Conservation (phyloP, 37 sponge, comb jelly and placozoan genomes). For the Bolinopsis microptera region DNA sequence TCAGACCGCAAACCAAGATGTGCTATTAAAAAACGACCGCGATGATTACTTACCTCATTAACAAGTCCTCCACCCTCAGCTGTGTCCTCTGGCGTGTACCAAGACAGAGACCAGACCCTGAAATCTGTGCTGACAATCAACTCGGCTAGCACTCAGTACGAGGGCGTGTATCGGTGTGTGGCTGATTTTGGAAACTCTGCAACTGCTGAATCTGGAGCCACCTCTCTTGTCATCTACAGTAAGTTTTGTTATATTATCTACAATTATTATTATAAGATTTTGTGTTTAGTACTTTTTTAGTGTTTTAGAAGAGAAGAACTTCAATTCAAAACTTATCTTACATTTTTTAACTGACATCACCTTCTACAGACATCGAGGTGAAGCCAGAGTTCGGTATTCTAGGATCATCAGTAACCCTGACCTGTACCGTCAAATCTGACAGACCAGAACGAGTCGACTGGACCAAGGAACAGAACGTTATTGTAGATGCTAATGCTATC, state of each 20-base stretch:
- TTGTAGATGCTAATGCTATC: background rate
- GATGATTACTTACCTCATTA: too few relatives aligned
- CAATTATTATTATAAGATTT: too few relatives aligned
- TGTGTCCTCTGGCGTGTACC: background rate
- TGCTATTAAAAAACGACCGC: too few relatives aligned
- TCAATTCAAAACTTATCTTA: too few relatives aligned
- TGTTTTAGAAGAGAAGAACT: too few relatives aligned
- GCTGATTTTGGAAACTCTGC: background rate
- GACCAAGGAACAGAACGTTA: constrained; percentile 45
- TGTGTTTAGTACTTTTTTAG: too few relatives aligned
- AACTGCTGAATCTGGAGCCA: background rate
- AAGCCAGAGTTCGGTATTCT: background rate
- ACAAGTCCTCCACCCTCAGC: background rate
- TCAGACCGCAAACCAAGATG: too few relatives aligned
- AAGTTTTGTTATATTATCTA: background rate
- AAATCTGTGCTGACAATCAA: background rate
- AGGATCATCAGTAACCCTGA: background rate
- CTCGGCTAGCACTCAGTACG: background rate
- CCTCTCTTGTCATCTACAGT: background rate
- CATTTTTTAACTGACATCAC: too few relatives aligned
- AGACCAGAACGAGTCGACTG: background rate
- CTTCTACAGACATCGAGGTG: background rate
- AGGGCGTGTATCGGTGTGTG: constrained; percentile 6
- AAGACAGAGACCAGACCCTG: background rate
- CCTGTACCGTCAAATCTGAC: constrained; percentile 43